phyloP scores from a whole-genome alignment of 2,797 vertebrate species.

The Labroides dimidiatus region DNA sequence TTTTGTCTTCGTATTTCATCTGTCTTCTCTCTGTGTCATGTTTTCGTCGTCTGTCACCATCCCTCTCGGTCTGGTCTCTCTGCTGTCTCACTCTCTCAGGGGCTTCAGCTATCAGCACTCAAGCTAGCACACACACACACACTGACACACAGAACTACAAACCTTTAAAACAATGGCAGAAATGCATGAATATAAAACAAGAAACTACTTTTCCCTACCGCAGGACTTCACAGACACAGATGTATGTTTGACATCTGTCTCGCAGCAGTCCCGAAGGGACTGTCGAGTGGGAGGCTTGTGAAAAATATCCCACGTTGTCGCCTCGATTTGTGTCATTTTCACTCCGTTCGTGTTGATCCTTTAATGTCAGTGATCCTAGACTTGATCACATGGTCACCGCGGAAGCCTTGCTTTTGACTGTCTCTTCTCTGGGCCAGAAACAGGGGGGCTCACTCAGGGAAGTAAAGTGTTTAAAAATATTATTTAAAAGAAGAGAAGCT shows the following conservation, averaged over 20 bases:
- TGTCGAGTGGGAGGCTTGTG: slow-evolving; percentile 50
- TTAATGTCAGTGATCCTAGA: slow-evolving; percentile 66
- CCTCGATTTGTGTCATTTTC: slow-evolving; percentile 50
- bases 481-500: background rate
- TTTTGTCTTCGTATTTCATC: background rate
- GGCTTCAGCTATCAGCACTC: slow-evolving; percentile 65
- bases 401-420: slow-evolving; percentile 77
- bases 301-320: slow-evolving; percentile 55
- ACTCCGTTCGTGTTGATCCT: slow-evolving; percentile 42
- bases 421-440: slow-evolving; percentile 71
- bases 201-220: slow-evolving; percentile 39
- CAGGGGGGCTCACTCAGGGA: slow-evolving; percentile 66
- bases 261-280: slow-evolving; percentile 49
- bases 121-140: slow-evolving; percentile 51
- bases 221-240: slow-evolving; percentile 66
- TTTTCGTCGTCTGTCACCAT: slow-evolving; percentile 7
- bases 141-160: slow-evolving; percentile 44
- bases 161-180: slow-evolving; percentile 29
- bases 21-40: background rate
- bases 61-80: slow-evolving; percentile 54
- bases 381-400: slow-evolving; percentile 59
- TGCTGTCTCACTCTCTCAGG: slow-evolving; percentile 79
- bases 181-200: slow-evolving; percentile 40
- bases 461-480: slow-evolving; percentile 34
- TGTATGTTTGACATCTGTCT: slow-evolving; percentile 68